Evolutionary conservation across 2,113 vertebrate genomes (phyloP).

Genomic region (Xiphophorus couchianus): DNA sequence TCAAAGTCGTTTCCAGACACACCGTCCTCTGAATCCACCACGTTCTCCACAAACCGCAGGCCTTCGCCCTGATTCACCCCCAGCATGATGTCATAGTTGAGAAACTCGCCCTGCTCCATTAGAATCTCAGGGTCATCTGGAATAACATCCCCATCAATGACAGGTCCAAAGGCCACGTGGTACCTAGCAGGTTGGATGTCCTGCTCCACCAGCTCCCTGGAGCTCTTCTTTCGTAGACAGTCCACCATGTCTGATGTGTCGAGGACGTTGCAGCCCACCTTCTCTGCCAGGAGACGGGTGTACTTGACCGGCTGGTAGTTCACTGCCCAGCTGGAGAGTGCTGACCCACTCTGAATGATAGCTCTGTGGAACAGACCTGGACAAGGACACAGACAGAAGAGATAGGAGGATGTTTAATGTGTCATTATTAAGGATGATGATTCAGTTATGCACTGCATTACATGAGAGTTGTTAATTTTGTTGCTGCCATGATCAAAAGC

Average conservation of each 20-base stretch:
- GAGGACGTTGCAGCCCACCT: slow-evolving; percentile 97
- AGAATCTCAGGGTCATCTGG: slow-evolving; percentile 97
- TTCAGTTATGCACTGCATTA: slow-evolving; percentile 43
- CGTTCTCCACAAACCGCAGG: slow-evolving; percentile 96
- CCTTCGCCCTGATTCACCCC: slow-evolving; percentile 99
- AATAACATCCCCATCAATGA: slow-evolving; percentile 98
- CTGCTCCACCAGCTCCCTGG: slow-evolving; percentile 96
- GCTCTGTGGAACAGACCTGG: slow-evolving; percentile 97
- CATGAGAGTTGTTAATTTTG: slow-evolving; percentile 61
- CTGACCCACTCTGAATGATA: slow-evolving; percentile 97
- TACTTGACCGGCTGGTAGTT: slow-evolving; percentile 99
- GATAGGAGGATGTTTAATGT: slow-evolving; percentile 37
- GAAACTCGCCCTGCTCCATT: slow-evolving; percentile 99
- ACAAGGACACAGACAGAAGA: slow-evolving; percentile 50
- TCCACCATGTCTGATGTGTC: slow-evolving; percentile 99
- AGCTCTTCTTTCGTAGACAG: slow-evolving; percentile 95
- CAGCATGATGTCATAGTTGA: slow-evolving; percentile 99
- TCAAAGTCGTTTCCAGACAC: slow-evolving; percentile 98
- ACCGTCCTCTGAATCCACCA: slow-evolving; percentile 96
- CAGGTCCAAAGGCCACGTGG: slow-evolving; percentile 97
- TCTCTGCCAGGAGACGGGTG: slow-evolving; percentile 94
- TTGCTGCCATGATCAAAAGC: slow-evolving; percentile 60
- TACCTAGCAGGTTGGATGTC: slow-evolving; percentile 98
- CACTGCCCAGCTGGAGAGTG: slow-evolving; percentile 98
- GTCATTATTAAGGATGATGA: slow-evolving; percentile 41